Base-by-base conservation (phyloP, 1,140 invertebrate genomes). In the Drosophila micromelanica region DNA sequence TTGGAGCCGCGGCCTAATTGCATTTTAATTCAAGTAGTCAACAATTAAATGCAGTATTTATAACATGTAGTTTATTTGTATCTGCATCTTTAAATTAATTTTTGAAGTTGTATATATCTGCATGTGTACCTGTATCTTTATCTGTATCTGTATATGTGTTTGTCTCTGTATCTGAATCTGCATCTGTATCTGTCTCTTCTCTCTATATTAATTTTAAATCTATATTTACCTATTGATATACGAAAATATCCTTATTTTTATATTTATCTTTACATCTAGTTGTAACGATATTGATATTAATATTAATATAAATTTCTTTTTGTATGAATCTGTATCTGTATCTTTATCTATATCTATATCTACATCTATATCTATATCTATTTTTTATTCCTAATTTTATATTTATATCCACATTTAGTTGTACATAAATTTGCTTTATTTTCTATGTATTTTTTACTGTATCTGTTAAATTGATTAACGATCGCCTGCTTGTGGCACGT, bases 401-500 rank as follows among this genome's bases (percentile, higher is more conserved):
- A 4, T 20, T 9, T 20, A 48, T 12, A 48, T 2, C 6, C n/a
- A 49, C 3, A 30, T 8, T 6, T n/a, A 49, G 5, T 20, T 49
- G 46, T 30, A 23, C 2, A 20, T n/a, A 5, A 2, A 15, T 15
- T 27, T 30, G 46, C 6, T 27, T 49, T 20, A 30, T 4, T 27
- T 17, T 20, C 13, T 35, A 6, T 11, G 1, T 35, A 42, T 45
- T 42, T 9, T 42, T 6, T 11, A 12, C 30, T 27, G 30, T 60
- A 32, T 57, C 32, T 30, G 12, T 35, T 40, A 42, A 13, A 62
- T 55, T 62, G 20, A 70, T 63, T 45, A 13, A 0, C 11, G 12
- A 45, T 37, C 57, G 65, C 27, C 30, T 30, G 56, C 17, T 61
- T 17, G 38, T n/a, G 51, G n/a, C 67, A 32, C 30, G 67, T 55